Base-by-base conservation (phyloP, 2,797 vertebrate species). In the Aeoliscus strigatus region DNA sequence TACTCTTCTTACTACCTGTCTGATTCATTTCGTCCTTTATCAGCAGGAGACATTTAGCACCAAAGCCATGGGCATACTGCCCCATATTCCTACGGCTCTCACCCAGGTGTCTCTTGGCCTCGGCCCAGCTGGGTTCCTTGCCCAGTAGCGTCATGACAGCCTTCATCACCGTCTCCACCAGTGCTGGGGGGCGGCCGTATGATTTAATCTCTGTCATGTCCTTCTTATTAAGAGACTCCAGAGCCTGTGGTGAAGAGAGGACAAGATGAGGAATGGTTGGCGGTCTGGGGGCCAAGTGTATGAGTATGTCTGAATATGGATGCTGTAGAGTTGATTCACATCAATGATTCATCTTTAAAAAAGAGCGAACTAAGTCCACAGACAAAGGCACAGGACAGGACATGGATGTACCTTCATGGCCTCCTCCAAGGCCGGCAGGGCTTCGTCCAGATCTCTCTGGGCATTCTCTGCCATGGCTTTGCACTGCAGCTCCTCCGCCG, bases 191-290 rank as follows among this genome's bases (percentile, higher is more conserved):
- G 9, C 86, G 86, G 8, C 90, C 91, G 0, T 94, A 95, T 0
- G 93, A 91, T 77, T 92, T 94, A 79, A 94, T 93, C 77, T 96
- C 93, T 0, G 89, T 91, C 87, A 96, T 88, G 67, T 94, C 93
- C 73, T 90, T 93, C 73, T 93, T 96, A 77, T 94, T 94, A 72
- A 96, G 79, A 6, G 93, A 92, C 67, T 92, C 90, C 72, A 96
- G 70, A 9, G 93, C 93, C 93, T 95, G 37, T 14, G 32, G 24
- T 8, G 37, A 26, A 57, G 25, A 30, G 14, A 40, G 8, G 4
- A 41, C 14, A n/a, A 18, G 16, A 24, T 1, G 23, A 6, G 24
- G 5, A 36, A 30, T 2, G 13, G n/a, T n/a, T 3, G 28, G 36
- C 14, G 34, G 12, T 40, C 10, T 9, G 23, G 26, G n/a, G 14